Evolutionary conservation across 2,888 invertebrate genomes (phyloP).

Genomic region (Galerucella pusilla): DNA sequence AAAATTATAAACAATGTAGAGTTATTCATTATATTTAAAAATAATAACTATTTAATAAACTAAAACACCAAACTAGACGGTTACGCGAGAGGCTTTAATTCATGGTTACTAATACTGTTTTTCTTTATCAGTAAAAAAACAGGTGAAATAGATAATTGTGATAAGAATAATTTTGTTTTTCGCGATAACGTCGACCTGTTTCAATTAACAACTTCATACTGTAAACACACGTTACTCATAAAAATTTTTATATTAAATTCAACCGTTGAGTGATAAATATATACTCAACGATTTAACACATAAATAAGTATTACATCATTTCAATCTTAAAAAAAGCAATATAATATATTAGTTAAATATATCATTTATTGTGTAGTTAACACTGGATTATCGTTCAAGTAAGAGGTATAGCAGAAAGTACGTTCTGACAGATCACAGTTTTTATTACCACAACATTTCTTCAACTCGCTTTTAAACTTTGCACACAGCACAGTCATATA

Average conservation of each 20-base stretch:
- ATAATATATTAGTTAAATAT: too few species aligned
- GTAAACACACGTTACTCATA: not conserved
- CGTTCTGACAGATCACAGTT: too few species aligned
- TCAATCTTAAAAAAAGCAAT: too few species aligned
- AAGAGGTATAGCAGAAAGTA: too few species aligned
- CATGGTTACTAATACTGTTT: not conserved
- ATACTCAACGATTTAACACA: too few species aligned
- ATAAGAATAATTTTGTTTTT: conserved; percentile 20
- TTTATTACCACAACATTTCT: too few species aligned
- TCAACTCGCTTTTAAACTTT: too few species aligned
- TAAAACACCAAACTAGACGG: not conserved
- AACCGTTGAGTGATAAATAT: too few species aligned
- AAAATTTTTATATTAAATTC: not conserved
- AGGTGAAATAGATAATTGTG: conserved; percentile 35
- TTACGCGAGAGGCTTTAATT: not conserved
- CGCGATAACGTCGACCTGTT: not conserved
- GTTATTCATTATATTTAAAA: not conserved
- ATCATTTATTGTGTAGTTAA: too few species aligned
- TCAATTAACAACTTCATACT: not conserved
- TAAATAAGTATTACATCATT: too few species aligned
- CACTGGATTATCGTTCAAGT: too few species aligned
- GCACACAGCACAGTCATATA: too few species aligned
- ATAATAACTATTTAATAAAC: not conserved
- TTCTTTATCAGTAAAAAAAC: conserved; percentile 9
- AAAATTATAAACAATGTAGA: not conserved